Base-by-base conservation (phyloP, 2,113 vertebrate genomes). In the Takifugu bimaculatus region DNA sequence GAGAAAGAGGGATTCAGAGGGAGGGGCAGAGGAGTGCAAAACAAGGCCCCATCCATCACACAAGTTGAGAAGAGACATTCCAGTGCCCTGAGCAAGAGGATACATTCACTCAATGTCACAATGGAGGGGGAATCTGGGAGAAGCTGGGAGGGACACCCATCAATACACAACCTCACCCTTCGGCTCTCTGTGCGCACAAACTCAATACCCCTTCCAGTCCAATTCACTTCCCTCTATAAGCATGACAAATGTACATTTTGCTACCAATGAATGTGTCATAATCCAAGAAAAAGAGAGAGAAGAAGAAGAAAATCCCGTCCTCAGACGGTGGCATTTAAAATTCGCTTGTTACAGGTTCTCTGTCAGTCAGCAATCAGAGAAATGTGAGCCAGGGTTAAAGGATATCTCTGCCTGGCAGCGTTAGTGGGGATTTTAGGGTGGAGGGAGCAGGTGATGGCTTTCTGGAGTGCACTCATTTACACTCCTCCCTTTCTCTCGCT, bases 21-120 rank as follows among this genome's bases (percentile, higher is more conserved):
- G 86, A 87, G 85, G 82, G 80, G 81, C 81, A 53, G 81, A 82
- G 87, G 87, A 87, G 84, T 86, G 88, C 74, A 88, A 81, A 83
- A 91, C 91, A 92, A 91, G 91, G 85, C 86, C 88, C 90, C 90
- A 92, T 92, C 91, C 91, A 92, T 92, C 91, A 92, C 89, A 77
- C 44, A 60, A 84, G 84, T 79, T 77, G 89, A 88, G 87, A 84
- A 88, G 89, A 87, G 83, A 87, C 91, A 92, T 92, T 91, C 90
- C 90, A 85, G 74, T 79, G 87, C 84, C 84, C 81, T 84, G 75
- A 85, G 85, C 88, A 80, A 83, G 88, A 89, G 89, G 90, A 92
- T 89, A 91, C 91, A 91, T 91, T 91, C 86, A 88, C 88, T 91
- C 87, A 90, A 88, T 83, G 87, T 84, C 84, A 90, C 89, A 90